Evolutionary conservation across 1,140 invertebrate species (phyloP), one percentile per base, ranked within the genome.

Genomic region (Stegodyphus dumicola): DNA sequence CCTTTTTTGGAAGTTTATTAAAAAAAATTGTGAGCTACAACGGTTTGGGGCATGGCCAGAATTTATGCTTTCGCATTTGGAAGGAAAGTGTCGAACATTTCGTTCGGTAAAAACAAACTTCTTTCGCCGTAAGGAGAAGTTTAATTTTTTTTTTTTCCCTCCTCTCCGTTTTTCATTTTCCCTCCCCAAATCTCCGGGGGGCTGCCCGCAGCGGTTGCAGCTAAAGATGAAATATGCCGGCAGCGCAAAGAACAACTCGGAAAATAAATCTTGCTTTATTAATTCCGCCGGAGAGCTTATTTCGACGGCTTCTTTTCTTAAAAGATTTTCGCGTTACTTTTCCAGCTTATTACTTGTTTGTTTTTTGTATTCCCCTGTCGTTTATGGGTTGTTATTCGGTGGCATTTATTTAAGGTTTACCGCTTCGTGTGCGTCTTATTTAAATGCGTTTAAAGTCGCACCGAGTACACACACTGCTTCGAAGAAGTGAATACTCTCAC

Each of bases 311-410:
- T 33, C 33, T 33, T 33, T 33, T 60, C 15, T 60, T 11, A 60
- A 60, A 60, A 15, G 56, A 60, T 11, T 60, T 60, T 60, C 56
- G 56, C 56, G 15, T 11, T 11, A 60, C 56, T 60, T 60, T 33
- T 33, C 33, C 33, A 33, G 33, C 33, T 33, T 33, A 33, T 33
- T 33, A 33, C 13, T 71, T 49, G 69, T 18, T 18, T 69, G n/a
- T 71, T 69, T 18, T 67, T 67, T 71, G 51, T 71, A 71, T 71
- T 71, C 51, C 6, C 49, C 11, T 71, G 33, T 11, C 51, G n/a
- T 71, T 33, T 33, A 33, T 33, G 33, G 33, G 33, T 33, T 33
- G 33, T 1, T 33, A 33, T 33, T 33, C 33, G 3, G 33, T 33
- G 33, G 33, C 33, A 33, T 33, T 33, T 33, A 33, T 33, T 33